Evolutionary conservation across 2,888 invertebrate genomes (phyloP).

Genomic region (Silvanus unidentatus): DNA sequence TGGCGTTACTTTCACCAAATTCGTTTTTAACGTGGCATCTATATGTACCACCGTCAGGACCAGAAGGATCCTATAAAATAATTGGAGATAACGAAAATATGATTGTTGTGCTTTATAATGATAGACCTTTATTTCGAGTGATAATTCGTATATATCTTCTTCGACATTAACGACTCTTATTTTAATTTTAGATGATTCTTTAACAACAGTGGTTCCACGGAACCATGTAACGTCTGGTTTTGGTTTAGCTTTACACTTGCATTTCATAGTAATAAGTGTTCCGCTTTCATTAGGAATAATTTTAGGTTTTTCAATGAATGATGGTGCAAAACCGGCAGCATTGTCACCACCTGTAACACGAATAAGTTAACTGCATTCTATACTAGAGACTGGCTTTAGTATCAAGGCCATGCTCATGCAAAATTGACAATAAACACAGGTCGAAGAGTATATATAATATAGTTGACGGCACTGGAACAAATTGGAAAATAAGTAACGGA

Average conservation of each 20-base stretch:
- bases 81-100: not conserved
- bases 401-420: slow-evolving; percentile 47
- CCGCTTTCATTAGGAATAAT: slow-evolving; percentile 98
- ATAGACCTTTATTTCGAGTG: slow-evolving; percentile 69
- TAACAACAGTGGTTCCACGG: slow-evolving; percentile 79
- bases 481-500: slow-evolving; percentile 33
- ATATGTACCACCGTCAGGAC: slow-evolving; percentile 79
- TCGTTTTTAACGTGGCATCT: slow-evolving; percentile 94
- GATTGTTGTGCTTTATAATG: too few species aligned
- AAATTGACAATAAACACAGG: slow-evolving; percentile 35
- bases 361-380: slow-evolving; percentile 29
- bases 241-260: slow-evolving; percentile 91
- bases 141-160: slow-evolving; percentile 82
- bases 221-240: slow-evolving; percentile 94
- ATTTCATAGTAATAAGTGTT: slow-evolving; percentile 94
- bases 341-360: slow-evolving; percentile 76
- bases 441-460: slow-evolving; percentile 23
- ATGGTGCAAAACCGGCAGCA: slow-evolving; percentile 89
- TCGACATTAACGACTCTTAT: slow-evolving; percentile 71
- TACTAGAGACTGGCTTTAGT: slow-evolving; percentile 30
- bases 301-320: slow-evolving; percentile 96
- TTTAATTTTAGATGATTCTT: slow-evolving; percentile 78
- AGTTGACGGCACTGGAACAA: slow-evolving; percentile 35
- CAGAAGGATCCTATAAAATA: slow-evolving; percentile 64
- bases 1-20: slow-evolving; percentile 94